Conservation (phyloP, 2,113 vertebrate genomes). For the Zosterops japonicus region DNA sequence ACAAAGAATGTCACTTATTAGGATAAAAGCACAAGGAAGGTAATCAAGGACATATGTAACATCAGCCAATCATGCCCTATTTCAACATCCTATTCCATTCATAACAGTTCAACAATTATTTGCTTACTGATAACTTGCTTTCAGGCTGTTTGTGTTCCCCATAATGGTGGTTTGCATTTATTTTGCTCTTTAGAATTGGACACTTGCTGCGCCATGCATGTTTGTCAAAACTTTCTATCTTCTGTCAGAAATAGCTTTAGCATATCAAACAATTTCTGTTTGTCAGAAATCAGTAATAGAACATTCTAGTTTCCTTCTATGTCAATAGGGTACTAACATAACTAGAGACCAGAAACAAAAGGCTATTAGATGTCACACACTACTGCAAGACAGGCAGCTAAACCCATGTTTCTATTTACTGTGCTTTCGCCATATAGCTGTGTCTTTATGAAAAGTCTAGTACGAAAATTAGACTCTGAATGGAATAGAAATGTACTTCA, state of each 20-base stretch:
- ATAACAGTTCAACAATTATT: constrained; percentile 95
- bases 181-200: constrained; percentile 95
- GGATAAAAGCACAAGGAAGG: constrained; percentile 99
- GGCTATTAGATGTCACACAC: background rate
- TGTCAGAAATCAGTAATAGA: constrained; percentile 69
- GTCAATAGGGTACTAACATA: constrained; percentile 61
- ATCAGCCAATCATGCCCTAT: constrained; percentile 96
- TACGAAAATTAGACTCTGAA: background rate
- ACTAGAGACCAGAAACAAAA: constrained; percentile 53
- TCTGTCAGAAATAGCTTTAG: constrained; percentile 81
- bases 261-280: constrained; percentile 75
- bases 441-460: background rate
- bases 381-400: background rate
- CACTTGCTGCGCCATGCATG: constrained; percentile 83
- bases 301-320: constrained; percentile 64
- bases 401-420: background rate
- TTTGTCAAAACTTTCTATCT: constrained; percentile 86
- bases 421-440: background rate
- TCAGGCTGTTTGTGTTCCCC: constrained; percentile 91
- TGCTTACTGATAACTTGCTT: constrained; percentile 94
- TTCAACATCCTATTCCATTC: constrained; percentile 88
- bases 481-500: background rate
- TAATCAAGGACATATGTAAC: constrained; percentile 99
- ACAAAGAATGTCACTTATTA: constrained; percentile 99
- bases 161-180: constrained; percentile 93